Conservation (phyloP, 1,140 invertebrate species). For the Macrotrachela quadricornifera region DNA sequence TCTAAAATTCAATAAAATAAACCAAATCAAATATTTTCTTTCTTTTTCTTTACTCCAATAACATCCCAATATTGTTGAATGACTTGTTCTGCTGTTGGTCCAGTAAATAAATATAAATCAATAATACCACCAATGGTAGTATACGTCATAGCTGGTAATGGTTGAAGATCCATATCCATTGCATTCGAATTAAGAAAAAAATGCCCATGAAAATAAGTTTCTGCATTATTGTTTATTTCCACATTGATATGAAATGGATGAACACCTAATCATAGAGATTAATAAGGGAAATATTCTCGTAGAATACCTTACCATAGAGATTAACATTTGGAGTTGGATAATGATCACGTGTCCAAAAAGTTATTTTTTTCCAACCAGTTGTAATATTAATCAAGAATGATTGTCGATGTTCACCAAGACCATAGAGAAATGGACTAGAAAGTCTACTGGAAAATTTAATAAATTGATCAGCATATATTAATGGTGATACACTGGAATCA, state of each 20-base stretch:
- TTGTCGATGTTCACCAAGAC: neutral
- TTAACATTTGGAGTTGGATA: conserved; percentile 6
- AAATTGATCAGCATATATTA: conserved; percentile 9
- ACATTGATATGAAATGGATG: conserved; percentile 52
- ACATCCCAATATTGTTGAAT: conserved; percentile 47
- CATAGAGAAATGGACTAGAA: conserved; percentile 8
- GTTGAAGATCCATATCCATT: conserved; percentile 20
- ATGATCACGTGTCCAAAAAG: neutral
- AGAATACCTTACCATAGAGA: neutral
- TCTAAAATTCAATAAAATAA: too few species aligned
- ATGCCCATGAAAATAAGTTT: conserved; percentile 18
- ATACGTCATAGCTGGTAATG: conserved; percentile 25
- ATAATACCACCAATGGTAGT: conserved; percentile 24
- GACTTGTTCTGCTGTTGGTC: conserved; percentile 42
- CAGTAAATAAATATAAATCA: conserved; percentile 25
- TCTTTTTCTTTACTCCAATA: conserved; percentile 36
- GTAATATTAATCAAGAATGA: neutral
- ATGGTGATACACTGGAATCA: neutral
- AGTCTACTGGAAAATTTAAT: conserved; percentile 1
- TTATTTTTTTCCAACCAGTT: neutral
- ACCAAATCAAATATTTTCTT: too few species aligned
- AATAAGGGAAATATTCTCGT: too few species aligned
- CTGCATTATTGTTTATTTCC: conserved; percentile 31
- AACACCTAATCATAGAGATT: neutral
- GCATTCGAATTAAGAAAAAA: conserved; percentile 23